A percentile compares a stretch with the other conserved stretches of the same genome.
phyloP scores from a whole-genome alignment of 2,888 invertebrate genomes.

The Lasioglossum marginatum region DNA sequence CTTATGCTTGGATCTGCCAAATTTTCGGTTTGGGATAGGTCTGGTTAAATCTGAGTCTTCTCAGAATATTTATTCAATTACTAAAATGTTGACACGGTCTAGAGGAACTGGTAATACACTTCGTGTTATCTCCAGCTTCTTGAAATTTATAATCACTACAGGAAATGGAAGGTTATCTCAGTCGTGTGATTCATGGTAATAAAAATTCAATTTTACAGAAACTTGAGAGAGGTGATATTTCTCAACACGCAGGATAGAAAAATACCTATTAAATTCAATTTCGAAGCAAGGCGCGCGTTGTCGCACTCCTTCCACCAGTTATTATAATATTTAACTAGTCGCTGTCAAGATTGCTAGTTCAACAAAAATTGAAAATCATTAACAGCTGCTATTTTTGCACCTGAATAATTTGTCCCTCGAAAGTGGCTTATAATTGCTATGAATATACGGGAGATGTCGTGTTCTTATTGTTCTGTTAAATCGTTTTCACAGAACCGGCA shows the following conservation, averaged over 20 bases:
- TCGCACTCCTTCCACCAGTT: not conserved
- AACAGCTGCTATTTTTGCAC: not conserved
- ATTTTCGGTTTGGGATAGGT: too few species aligned
- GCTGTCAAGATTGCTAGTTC: not conserved
- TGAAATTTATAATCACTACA: not conserved
- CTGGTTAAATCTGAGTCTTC: too few species aligned
- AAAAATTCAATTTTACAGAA: not conserved
- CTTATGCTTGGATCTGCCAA: too few species aligned
- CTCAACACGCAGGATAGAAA: not conserved
- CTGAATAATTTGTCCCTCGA: not conserved
- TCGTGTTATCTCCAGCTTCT: not conserved
- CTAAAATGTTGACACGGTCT: too few species aligned
- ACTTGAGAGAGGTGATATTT: not conserved
- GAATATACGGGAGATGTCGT: not conserved
- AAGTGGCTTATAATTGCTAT: not conserved
- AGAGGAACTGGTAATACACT: too few species aligned
- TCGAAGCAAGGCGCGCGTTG: not conserved
- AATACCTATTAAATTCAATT: not conserved
- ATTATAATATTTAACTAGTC: not conserved
- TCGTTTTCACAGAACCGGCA: not conserved
- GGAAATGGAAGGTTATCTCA: not conserved
- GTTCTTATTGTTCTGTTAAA: not conserved
- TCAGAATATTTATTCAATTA: not conserved
- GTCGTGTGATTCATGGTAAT: not conserved
- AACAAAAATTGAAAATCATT: not conserved